Percentiles rank a stretch among this genome's conserved stretches.
Evolutionary conservation across 2,113 vertebrate species (phyloP).

Genomic region (Calyptomena viridis): DNA sequence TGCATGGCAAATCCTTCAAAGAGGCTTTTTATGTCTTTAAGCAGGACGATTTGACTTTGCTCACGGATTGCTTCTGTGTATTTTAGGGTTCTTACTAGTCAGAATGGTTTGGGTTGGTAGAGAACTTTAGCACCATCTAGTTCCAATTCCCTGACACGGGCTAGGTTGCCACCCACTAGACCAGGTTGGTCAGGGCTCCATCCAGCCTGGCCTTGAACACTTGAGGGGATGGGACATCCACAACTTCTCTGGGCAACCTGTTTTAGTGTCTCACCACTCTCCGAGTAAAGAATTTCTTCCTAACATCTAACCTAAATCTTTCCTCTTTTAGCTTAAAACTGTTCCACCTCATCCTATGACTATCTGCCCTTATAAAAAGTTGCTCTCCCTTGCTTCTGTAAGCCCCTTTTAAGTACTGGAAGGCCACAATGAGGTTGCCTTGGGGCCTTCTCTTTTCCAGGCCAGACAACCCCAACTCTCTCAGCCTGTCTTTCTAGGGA

Average conservation of each 20-base stretch:
- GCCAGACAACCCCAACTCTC: background rate
- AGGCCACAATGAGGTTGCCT: background rate
- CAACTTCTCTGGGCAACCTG: background rate
- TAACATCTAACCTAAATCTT: background rate
- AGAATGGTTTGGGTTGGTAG: background rate
- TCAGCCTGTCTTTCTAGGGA: background rate
- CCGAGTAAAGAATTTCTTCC: background rate
- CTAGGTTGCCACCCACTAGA: background rate
- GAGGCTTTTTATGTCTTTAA: fast-evolving
- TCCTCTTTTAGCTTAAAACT: no score
- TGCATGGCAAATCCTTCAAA: fast-evolving
- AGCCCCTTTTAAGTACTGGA: background rate
- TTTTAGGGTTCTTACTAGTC: background rate
- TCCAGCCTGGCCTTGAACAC: background rate
- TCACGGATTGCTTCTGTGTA: fast-evolving
- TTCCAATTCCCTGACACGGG: background rate
- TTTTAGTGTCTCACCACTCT: no score
- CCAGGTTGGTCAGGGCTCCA: background rate
- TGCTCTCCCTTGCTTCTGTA: background rate
- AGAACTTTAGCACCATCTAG: background rate
- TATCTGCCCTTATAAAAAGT: background rate
- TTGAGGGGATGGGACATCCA: background rate
- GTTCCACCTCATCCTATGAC: background rate
- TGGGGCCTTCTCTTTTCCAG: background rate
- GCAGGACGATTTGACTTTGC: no score